Evolutionary conservation across 2,888 invertebrate species (phyloP).

Genomic region (Altica lythri): DNA sequence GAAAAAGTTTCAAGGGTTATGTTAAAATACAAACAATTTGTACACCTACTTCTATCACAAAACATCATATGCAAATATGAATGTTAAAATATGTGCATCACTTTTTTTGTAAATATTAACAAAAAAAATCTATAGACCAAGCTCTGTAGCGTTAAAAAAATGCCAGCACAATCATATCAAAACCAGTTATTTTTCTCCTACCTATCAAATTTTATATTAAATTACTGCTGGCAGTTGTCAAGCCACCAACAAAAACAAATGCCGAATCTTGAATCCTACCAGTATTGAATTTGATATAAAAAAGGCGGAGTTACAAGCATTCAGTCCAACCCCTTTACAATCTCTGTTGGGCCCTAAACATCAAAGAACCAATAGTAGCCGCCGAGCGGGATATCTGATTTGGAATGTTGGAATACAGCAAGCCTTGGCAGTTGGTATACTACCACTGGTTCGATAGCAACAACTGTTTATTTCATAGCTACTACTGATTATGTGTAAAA

Average conservation of each 20-base stretch:
- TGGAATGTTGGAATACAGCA: background rate
- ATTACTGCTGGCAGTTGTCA: constrained; percentile 13
- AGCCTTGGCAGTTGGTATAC: constrained; percentile 13
- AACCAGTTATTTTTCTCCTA: constrained; percentile 7
- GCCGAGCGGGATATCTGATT: constrained; percentile 3
- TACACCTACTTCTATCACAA: too few relatives aligned
- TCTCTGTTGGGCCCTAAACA: constrained; percentile 4
- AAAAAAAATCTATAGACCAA: too few relatives aligned
- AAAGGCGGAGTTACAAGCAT: constrained; percentile 9
- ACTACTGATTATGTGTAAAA: background rate
- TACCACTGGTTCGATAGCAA: constrained; percentile 9
- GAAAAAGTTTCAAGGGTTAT: too few relatives aligned
- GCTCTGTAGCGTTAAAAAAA: too few relatives aligned
- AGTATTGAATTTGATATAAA: constrained; percentile 15
- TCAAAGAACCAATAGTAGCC: constrained; percentile 13
- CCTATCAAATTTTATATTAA: constrained; percentile 11
- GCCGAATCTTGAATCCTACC: constrained; percentile 16
- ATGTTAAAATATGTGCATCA: too few relatives aligned
- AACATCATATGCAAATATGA: too few relatives aligned
- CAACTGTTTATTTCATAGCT: background rate
- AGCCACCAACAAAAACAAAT: constrained; percentile 21
- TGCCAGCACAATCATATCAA: background rate
- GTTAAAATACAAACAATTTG: too few relatives aligned
- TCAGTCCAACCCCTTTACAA: constrained; percentile 7
- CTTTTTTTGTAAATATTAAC: too few relatives aligned